A percentile compares a stretch with the other conserved stretches of the same genome.
Evolutionary conservation across 2,113 vertebrate species (phyloP).

Genomic region (Craseonycteris thonglongyai): DNA sequence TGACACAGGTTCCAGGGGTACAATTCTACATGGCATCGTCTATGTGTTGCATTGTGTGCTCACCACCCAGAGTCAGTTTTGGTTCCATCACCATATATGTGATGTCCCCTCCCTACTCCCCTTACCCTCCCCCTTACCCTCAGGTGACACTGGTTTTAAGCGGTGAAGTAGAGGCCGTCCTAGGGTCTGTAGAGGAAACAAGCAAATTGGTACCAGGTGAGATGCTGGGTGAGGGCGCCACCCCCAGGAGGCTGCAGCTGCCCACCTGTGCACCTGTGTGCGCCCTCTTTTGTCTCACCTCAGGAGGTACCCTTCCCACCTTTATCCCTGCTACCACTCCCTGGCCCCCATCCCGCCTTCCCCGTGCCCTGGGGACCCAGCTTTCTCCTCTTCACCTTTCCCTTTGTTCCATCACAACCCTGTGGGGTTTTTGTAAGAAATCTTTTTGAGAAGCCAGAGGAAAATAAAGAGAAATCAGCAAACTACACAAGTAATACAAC

Average conservation of each 20-base stretch:
- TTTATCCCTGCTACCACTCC: background rate
- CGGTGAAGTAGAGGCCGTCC: background rate
- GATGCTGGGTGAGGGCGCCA: background rate
- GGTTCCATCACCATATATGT: no score
- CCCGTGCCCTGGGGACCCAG: background rate
- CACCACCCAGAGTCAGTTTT: no score
- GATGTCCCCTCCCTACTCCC: no score
- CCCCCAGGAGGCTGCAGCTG: background rate
- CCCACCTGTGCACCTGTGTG: background rate
- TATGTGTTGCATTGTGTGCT: no score
- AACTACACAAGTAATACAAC: background rate
- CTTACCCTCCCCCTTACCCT: no score
- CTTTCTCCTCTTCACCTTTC: background rate
- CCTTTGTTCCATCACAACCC: background rate
- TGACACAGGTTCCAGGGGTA: no score
- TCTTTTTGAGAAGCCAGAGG: background rate
- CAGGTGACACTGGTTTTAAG: no score
- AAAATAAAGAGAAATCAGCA: background rate
- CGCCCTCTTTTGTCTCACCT: background rate
- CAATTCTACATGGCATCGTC: no score
- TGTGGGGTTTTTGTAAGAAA: background rate
- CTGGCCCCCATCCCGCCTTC: background rate
- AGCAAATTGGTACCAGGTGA: background rate
- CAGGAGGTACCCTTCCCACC: background rate
- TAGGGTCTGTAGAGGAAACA: background rate